Base-by-base conservation (phyloP, 1,140 invertebrate species). In the Trachymyrmex septentrionalis region DNA sequence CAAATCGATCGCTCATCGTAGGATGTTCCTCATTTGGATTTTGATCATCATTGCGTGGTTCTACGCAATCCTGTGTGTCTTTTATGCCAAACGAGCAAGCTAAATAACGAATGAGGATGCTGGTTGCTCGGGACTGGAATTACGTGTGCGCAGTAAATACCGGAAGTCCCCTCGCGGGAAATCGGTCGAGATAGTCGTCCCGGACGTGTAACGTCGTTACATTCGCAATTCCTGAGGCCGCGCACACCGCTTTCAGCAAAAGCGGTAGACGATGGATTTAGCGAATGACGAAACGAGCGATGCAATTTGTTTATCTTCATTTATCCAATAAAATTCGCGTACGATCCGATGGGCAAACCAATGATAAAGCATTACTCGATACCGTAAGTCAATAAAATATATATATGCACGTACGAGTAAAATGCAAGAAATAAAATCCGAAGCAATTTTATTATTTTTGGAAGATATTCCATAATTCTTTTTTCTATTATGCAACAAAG, bases 101-200 rank as follows among this genome's bases (percentile, higher is more conserved):
- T 75, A 44, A 75, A 75, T 75, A 75, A 59, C 30, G 34, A 75
- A 75, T 75, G 30, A 75, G 21, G 30, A 24, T 59, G 53, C 19
- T 38, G 34, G 19, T 57, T 57, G 27, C 16, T n/a, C 19, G 27
- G n/a, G 10, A n/a, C 30, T 19, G 3, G 30, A 73, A 73, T 73
- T 73, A 57, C 30, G 71, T 57, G 71, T 50, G 53, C 30, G 53
- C 30, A 59, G 30, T 73, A 73, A 73, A 59, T 73, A 73, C 30
- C 55, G 72, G 12, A 75, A 75, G 55, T 75, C 34, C 72, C 55
- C 30, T 24, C 55, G 72, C 72, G 72, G 55, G 55, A 44, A 59
- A 59, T 27, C 71, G 53, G 21, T 59, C 30, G 55, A 30, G 30
- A 38, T n/a, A 14, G 12, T 75, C 55, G 14, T 59, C 72, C 72